Base-by-base conservation (phyloP, 2,797 vertebrate species). In the Gymnothorax reevesii region DNA sequence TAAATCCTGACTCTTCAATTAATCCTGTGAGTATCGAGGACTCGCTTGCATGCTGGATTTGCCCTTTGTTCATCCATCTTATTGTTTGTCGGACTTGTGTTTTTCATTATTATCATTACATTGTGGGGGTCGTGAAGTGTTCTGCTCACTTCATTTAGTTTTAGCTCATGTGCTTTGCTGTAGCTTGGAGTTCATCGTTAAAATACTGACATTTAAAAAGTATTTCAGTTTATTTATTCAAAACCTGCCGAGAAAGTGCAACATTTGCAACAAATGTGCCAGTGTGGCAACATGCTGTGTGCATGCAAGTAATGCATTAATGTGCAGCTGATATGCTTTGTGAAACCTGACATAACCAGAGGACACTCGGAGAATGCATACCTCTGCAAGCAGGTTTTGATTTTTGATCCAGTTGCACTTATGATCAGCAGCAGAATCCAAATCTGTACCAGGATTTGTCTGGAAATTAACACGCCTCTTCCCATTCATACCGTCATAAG, bases 1-100 rank as follows among this genome's bases (percentile, higher is more conserved):
- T 99, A 92, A 99, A 99, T 94, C 98, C 98, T 0, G 98, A 99
- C 92, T 99, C 98, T 82, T 98, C 98, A 89, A 98, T 99, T 92
- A 99, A 99, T 92, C 98, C 98, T 22, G 98, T 99, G 92, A 97
- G 98, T 97, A 54, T 84, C 57, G 33, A 4, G 8, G 22, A 27
- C 82, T 17, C 73, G 82, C 77, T 62, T n/a, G 10, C 54, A 57
- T 59, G 25, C 49, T 54, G 6, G 7, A 54, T 27, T 33, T 52
- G 12, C 5, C 1, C n/a, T 33, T 17, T 27, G 4, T 55, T 52
- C 33, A 5, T 66, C 9, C 25, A 57, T 49, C 52, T 33, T 22
- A 22, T 55, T 80, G 8, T 54, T 80, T 54, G 55, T 49, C 52
- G 52, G 79, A 25, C 20, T 57, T 42, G 4, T 82, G 49, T 0